Percentiles rank a stretch among this genome's conserved stretches.
Conservation (phyloP, 2,888 invertebrate genomes). For the Sinodicranocentrus sp. region DNA sequence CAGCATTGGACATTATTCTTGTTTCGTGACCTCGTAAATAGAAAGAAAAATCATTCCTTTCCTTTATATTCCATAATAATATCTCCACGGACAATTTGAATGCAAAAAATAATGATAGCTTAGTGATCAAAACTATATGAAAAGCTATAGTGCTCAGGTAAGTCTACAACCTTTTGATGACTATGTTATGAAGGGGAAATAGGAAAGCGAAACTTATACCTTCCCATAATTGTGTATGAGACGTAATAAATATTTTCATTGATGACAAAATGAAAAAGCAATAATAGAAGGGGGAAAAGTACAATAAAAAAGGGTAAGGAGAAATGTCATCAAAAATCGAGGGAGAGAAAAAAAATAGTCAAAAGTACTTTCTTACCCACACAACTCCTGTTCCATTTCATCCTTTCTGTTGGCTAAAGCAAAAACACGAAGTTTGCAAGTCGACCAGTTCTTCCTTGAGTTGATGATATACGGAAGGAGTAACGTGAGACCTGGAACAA, state of each 20-base stretch:
- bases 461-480: slow-evolving; percentile 91
- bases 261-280: slow-evolving; percentile 24
- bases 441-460: slow-evolving; percentile 87
- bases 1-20: too few relatives aligned
- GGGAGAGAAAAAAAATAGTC: neutral
- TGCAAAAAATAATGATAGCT: too few relatives aligned
- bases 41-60: too few relatives aligned
- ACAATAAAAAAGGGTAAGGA: neutral
- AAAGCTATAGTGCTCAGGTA: too few relatives aligned
- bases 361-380: slow-evolving; percentile 84
- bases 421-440: slow-evolving; percentile 89
- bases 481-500: slow-evolving; percentile 83
- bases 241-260: slow-evolving; percentile 23
- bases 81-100: too few relatives aligned
- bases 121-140: too few relatives aligned
- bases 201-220: too few relatives aligned
- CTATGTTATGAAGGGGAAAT: too few relatives aligned
- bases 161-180: too few relatives aligned
- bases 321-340: slow-evolving; percentile 6
- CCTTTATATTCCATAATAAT: too few relatives aligned
- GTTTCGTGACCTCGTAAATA: too few relatives aligned
- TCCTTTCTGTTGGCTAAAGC: slow-evolving; percentile 89
- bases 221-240: slow-evolving; percentile 7
- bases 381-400: slow-evolving; percentile 88
- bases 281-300: slow-evolving; percentile 14